Evolutionary conservation across 2,113 vertebrate species (phyloP).

Genomic region (Pomatostomus ruficeps): DNA sequence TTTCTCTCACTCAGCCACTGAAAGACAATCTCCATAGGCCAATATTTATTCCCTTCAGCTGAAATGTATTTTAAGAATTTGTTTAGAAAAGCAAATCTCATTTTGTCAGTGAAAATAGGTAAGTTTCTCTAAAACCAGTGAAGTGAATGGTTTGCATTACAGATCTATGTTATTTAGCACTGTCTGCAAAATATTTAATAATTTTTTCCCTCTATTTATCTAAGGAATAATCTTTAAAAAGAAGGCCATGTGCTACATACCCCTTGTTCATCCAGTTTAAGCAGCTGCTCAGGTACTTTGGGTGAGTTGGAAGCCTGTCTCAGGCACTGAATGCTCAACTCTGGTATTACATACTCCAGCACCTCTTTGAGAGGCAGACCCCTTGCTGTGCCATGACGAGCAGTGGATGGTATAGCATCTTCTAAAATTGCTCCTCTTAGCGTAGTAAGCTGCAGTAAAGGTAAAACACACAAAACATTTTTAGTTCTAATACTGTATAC

Average conservation of each 20-base stretch:
- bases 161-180: neutral
- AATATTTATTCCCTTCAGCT: neutral
- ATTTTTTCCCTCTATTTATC: neutral
- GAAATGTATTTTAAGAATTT: neutral
- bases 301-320: slow-evolving; percentile 87
- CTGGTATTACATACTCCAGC: slow-evolving; percentile 92
- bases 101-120: neutral
- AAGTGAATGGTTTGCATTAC: neutral
- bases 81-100: neutral
- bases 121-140: neutral
- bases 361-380: slow-evolving; percentile 95
- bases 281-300: slow-evolving; percentile 90
- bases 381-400: slow-evolving; percentile 88
- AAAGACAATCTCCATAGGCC: neutral
- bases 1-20: neutral
- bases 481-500: neutral
- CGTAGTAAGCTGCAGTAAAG: slow-evolving; percentile 82
- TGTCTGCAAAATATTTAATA: neutral
- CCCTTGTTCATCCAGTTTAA: slow-evolving; percentile 96
- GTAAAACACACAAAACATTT: neutral
- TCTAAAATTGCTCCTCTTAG: slow-evolving; percentile 94
- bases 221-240: neutral
- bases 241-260: slow-evolving; percentile 67
- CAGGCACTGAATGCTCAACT: slow-evolving; percentile 89
- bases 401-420: slow-evolving; percentile 92